These are phyloP conservation scores for Calameuta idolon DNA, from an alignment of 2,888 invertebrate species.

Conservation along the genomic window DNA sequence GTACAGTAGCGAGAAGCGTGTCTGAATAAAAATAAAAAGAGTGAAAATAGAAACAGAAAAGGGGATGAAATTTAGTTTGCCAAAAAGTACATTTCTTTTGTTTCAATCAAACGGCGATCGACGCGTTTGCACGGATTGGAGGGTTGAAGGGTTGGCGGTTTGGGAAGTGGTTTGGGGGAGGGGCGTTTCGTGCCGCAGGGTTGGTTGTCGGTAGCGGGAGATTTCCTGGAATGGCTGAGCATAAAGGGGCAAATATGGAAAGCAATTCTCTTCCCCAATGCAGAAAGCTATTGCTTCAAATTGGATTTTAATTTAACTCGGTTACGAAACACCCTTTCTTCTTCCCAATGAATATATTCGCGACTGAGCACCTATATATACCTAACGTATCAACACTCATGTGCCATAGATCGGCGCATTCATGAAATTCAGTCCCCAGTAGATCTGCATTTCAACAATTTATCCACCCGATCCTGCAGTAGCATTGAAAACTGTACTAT, in stretches of 20 bases:
- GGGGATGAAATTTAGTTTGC: background rate
- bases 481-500: background rate
- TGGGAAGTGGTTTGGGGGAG: background rate
- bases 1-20: background rate
- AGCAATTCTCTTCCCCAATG: slow-evolving; percentile 29
- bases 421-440: background rate
- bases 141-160: background rate
- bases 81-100: background rate
- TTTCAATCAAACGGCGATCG: background rate
- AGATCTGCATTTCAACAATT: background rate
- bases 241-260: slow-evolving; percentile 32
- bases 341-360: slow-evolving; percentile 1
- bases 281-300: slow-evolving; percentile 37
- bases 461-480: background rate
- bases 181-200: background rate
- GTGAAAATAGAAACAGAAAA: background rate
- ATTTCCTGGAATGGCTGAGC: background rate
- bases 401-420: background rate
- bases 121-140: background rate
- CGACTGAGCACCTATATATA: background rate
- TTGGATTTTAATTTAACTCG: slow-evolving; percentile 45
- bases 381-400: background rate
- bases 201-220: background rate
- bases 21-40: background rate
- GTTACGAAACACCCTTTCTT: slow-evolving; percentile 23